These are phyloP conservation scores for Hyla sarda DNA, from an alignment of 2,113 vertebrate genomes.

Conservation along the genomic window DNA sequence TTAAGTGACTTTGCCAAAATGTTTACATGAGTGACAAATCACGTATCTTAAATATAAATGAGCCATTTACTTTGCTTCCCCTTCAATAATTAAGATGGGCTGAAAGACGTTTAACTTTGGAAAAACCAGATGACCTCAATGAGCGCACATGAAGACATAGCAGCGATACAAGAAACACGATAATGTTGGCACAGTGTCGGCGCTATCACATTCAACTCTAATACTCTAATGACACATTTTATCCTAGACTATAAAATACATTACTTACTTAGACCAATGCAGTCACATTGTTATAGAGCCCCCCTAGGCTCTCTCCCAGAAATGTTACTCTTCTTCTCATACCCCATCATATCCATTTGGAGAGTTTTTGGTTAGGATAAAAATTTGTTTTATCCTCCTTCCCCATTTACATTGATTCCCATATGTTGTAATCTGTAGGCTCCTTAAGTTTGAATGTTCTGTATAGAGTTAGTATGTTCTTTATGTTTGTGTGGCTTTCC, in stretches of 20 bases:
- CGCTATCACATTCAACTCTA: background rate
- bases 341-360: too few relatives aligned
- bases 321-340: too few relatives aligned
- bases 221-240: background rate
- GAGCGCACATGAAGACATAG: background rate
- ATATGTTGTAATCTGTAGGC: too few relatives aligned
- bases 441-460: too few relatives aligned
- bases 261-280: background rate
- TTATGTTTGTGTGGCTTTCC: too few relatives aligned
- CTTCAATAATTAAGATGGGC: background rate
- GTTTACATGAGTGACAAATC: constrained; percentile 15
- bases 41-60: constrained; percentile 11
- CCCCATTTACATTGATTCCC: too few relatives aligned
- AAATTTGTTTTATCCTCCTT: too few relatives aligned
- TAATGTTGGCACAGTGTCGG: background rate
- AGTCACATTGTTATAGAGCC: too few relatives aligned
- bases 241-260: constrained; percentile 5
- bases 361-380: too few relatives aligned
- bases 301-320: too few relatives aligned
- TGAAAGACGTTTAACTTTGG: constrained; percentile 9
- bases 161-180: background rate
- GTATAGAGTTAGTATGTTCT: too few relatives aligned
- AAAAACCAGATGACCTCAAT: background rate
- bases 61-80: background rate
- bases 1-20: constrained; percentile 32